These are phyloP conservation scores for Mamestra brassicae DNA, from an alignment of 2,888 invertebrate genomes.

Conservation along the genomic window DNA sequence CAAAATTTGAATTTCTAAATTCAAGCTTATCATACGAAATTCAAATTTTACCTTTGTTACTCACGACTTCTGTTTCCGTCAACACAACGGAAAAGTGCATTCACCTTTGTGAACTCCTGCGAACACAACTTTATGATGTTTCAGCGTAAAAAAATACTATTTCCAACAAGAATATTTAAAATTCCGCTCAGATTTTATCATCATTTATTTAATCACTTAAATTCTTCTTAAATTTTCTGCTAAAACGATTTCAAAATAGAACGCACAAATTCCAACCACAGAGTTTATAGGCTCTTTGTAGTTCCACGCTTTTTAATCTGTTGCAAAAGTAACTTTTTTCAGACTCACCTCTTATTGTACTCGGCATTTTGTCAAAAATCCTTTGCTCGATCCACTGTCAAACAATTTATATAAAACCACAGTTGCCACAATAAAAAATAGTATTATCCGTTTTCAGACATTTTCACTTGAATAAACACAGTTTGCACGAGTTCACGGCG, in stretches of 20 bases:
- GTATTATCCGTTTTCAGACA: slow-evolving; percentile 81
- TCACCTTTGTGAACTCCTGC: slow-evolving; percentile 71
- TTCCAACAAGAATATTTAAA: slow-evolving; percentile 27
- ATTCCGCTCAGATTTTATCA: slow-evolving; percentile 21
- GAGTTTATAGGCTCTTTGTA: slow-evolving; percentile 24
- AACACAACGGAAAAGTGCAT: slow-evolving; percentile 77
- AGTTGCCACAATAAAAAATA: slow-evolving; percentile 66
- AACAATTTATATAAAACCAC: slow-evolving; percentile 75
- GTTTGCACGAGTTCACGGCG: slow-evolving; percentile 65
- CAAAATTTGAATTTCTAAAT: slow-evolving; percentile 73
- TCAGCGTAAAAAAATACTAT: slow-evolving; percentile 18
- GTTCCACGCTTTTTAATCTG: slow-evolving; percentile 21
- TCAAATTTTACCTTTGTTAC: slow-evolving; percentile 75
- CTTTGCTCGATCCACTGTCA: slow-evolving; percentile 69
- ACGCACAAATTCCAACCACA: slow-evolving; percentile 26
- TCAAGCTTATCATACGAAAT: slow-evolving; percentile 73
- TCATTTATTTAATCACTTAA: slow-evolving; percentile 33
- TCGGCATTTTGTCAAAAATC: slow-evolving; percentile 88
- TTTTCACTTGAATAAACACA: slow-evolving; percentile 71
- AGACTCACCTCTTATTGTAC: slow-evolving; percentile 89
- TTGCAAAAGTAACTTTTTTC: slow-evolving; percentile 35
- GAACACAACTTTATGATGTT: slow-evolving; percentile 24
- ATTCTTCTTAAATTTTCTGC: slow-evolving; percentile 28
- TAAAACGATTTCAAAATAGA: slow-evolving; percentile 44
- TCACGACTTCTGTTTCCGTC: slow-evolving; percentile 74